Evolutionary conservation across 2,113 vertebrate genomes (phyloP).

Genomic region (human): GRCh38 chr16:30935001-30935500

Average conservation of each 20-base stretch:
- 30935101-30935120: not conserved
- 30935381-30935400: constrained; percentile 56
- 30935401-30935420: constrained; percentile 36
- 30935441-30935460: not conserved
- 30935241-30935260: not conserved
- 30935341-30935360: not conserved
- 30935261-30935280: not conserved
- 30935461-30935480: not conserved
- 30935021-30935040: not conserved
- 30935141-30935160: not conserved
- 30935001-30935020: not conserved
- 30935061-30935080: not conserved
- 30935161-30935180: not conserved
- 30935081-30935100: not conserved
- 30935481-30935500: not conserved
- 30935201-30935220: not conserved
- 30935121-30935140: not conserved
- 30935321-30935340: constrained; percentile 32
- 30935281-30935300: not conserved
- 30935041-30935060: not conserved
- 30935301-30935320: not conserved
- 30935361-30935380: constrained; percentile 52
- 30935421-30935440: not conserved
- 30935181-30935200: not conserved
- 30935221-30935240: not conserved